Evolutionary conservation across 1,140 invertebrate genomes (phyloP), one percentile per base, ranked within the genome.

Genomic region (Helicoverpa zea): DNA sequence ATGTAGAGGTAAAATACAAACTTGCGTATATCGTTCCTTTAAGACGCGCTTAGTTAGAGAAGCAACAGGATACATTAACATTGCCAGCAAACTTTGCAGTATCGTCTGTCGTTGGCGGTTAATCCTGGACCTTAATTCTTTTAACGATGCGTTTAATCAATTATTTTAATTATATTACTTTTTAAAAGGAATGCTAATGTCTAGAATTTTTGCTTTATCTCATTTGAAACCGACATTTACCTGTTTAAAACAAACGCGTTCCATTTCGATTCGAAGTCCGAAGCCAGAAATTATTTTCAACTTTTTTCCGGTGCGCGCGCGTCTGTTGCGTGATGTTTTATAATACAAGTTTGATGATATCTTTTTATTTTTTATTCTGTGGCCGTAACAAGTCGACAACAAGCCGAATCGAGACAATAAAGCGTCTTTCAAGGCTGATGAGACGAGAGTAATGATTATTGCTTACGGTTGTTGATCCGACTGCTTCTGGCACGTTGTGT

Each of bases 361-460:
- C 84, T 87, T 89, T 90, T 90, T 91, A 82, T 88, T 90, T 89
- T 63, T 72, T 89, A 86, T 89, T 89, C 83, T 85, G 81, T 88
- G 86, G 79, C 86, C 87, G 89, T 93, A 93, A 93, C 90, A 92
- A 93, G 92, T 94, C 90, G 91, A 92, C 90, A 93, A 94, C 91
- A 87, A 94, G 91, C 89, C 89, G 89, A 90, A 88, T 89, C 91
- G 88, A 92, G 91, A 94, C 92, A 92, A 94, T 93, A 93, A 93
- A 94, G 84, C 89, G 91, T 92, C 83, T 89, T 89, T 90, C 88
- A 88, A 92, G 90, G 86, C 81, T 93, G 91, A 93, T 93, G 91
- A 90, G 89, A 87, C 86, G 83, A 84, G 86, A 86, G 85, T 94
- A 92, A 94, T 94, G 91, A 94, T 93, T 90, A 93, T 92, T 93